Evolutionary conservation across 2,888 invertebrate species (phyloP).

Genomic region (Xylota segnis): DNA sequence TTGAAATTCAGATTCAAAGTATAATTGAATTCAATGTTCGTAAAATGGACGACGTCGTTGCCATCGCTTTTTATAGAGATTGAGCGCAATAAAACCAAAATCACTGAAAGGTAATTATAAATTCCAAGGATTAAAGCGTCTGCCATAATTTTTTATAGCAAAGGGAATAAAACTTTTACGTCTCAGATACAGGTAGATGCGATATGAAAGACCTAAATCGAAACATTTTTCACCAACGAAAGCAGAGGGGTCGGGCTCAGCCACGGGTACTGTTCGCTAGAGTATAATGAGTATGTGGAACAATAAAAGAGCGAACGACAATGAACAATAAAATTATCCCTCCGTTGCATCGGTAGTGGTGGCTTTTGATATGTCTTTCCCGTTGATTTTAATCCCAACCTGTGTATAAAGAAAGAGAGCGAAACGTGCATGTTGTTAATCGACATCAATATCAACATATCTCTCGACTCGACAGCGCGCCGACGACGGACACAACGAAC

Average conservation of each 20-base stretch:
- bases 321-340: conserved; percentile 29
- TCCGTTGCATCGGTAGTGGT: conserved; percentile 31
- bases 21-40: conserved; percentile 49
- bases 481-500: conserved; percentile 31
- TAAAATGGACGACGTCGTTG: conserved; percentile 56
- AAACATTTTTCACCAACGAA: conserved; percentile 58
- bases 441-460: conserved; percentile 57
- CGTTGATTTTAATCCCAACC: conserved; percentile 27
- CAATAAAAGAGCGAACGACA: conserved; percentile 28
- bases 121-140: conserved; percentile 6
- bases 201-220: conserved; percentile 19
- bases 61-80: not conserved
- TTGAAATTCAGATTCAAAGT: conserved; percentile 39
- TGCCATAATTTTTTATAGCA: conserved; percentile 20
- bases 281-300: not conserved
- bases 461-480: conserved; percentile 38
- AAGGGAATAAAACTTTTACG: conserved; percentile 6
- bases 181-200: not conserved
- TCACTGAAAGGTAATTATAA: conserved; percentile 4
- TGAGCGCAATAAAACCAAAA: conserved; percentile 37
- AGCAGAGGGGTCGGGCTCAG: conserved; percentile 21
- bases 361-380: conserved; percentile 18
- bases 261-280: too few species aligned
- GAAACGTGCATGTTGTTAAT: conserved; percentile 53
- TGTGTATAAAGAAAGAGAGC: conserved; percentile 45